Evolutionary conservation across 2,797 vertebrate genomes (phyloP).

Genomic region (Philypnodon macrostomus): DNA sequence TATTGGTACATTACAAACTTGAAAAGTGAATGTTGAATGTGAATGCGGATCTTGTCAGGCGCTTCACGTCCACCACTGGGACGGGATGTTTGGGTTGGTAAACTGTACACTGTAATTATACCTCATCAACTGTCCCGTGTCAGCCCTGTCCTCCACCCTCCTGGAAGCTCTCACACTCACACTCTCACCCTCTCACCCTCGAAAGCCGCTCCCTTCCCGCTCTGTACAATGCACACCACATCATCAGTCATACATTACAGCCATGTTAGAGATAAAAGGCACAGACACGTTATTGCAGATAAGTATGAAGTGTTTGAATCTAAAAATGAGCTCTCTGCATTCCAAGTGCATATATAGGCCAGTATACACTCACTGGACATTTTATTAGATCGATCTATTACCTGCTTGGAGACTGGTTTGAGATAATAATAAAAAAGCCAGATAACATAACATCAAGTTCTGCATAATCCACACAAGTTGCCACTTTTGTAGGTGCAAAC

Average conservation of each 20-base stretch:
- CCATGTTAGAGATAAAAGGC: conserved; percentile 29
- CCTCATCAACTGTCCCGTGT: conserved; percentile 71
- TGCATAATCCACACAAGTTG: too few species aligned
- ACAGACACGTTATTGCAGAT: conserved; percentile 13
- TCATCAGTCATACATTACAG: conserved; percentile 43
- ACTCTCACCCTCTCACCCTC: conserved; percentile 48
- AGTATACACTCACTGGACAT: background rate
- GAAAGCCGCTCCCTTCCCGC: conserved; percentile 8
- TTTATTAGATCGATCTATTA: too few species aligned
- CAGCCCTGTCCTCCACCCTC: conserved; percentile 61
- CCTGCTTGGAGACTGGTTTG: too few species aligned
- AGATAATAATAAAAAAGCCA: too few species aligned
- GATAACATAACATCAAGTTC: too few species aligned
- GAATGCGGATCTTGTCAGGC: conserved; percentile 30
- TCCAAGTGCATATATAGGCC: background rate
- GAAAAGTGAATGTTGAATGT: conserved; percentile 12
- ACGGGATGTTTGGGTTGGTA: conserved; percentile 59
- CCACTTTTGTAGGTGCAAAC: too few species aligned
- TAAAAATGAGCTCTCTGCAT: conserved; percentile 1
- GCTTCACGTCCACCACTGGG: conserved; percentile 33
- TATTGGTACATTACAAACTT: background rate
- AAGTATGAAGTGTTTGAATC: background rate
- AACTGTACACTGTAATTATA: conserved; percentile 74
- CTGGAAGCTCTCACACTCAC: conserved; percentile 32
- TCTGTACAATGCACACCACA: conserved; percentile 23